These are phyloP conservation scores for Torymus texanus DNA, from an alignment of 2,888 invertebrate species.

Conservation along the genomic window DNA sequence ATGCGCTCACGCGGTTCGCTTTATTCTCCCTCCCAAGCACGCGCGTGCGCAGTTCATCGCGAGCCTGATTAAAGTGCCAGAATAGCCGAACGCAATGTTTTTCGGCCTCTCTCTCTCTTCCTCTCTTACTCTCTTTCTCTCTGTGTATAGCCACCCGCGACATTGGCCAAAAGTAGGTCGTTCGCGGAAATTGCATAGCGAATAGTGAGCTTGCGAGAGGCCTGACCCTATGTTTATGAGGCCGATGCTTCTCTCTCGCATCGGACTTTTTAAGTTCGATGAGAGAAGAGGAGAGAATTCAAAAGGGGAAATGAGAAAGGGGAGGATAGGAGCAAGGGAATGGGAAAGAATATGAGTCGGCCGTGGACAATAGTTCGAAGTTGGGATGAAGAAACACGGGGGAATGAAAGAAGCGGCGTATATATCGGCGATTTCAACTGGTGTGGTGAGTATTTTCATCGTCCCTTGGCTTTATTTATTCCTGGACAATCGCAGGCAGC, in stretches of 20 bases:
- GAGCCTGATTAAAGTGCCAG: constrained; percentile 6
- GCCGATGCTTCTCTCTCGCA: not conserved
- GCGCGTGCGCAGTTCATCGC: not conserved
- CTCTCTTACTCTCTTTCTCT: too few species aligned
- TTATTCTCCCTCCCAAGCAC: not conserved
- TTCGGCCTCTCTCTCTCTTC: too few species aligned
- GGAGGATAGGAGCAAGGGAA: not conserved
- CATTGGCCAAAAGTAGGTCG: constrained; percentile 30
- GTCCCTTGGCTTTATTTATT: too few species aligned
- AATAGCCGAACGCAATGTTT: not conserved
- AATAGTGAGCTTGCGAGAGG: too few species aligned
- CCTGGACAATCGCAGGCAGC: too few species aligned
- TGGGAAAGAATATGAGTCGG: constrained; percentile 8
- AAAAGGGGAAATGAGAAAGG: constrained; percentile 16
- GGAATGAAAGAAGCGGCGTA: too few species aligned
- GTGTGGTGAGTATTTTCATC: too few species aligned
- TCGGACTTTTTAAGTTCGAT: not conserved
- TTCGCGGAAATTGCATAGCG: constrained; percentile 22
- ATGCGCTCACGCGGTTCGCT: not conserved
- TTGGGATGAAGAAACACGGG: not conserved
- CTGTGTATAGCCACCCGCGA: not conserved
- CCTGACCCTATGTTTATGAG: not conserved
- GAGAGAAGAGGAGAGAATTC: not conserved
- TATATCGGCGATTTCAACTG: too few species aligned
- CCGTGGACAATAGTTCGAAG: not conserved